Evolutionary conservation across 1,140 invertebrate genomes (phyloP), one percentile per base, ranked within the genome.

Genomic region (Bombus sylvicola): DNA sequence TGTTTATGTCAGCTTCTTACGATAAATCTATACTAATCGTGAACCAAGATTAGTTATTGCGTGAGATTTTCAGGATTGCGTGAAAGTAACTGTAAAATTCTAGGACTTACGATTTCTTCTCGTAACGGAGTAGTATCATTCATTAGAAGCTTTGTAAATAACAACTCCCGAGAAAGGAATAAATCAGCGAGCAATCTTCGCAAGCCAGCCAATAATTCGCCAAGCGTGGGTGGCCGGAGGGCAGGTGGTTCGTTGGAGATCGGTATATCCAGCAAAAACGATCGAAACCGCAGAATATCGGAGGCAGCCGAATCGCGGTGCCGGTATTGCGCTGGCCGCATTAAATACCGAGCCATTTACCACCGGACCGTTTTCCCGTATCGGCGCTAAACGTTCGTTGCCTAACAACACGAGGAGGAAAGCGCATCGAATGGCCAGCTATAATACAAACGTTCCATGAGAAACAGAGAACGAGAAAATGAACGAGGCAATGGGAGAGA

Each of bases 301-400:
- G 18, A 78, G 22, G 12, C 12, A n/a, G 22, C 41, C 57, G 71
- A 82, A 82, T 75, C 39, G 66, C 18, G 31, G 66, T 25, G 25
- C 22, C 57, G 37, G 22, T 34, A 59, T 31, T 64, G 53, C 37
- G 47, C 47, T 53, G 18, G 47, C 18, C 18, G 10, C 82, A 71
- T 83, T 83, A 83, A 83, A 83, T 83, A 78, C 74, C 74, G 43
- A 75, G 64, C 64, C 82, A 69, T 83, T 83, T 83, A 83, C 64
- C 34, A 62, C 73, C 43, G 43, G 62, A 76, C 72, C 43, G 82
- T 59, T 78, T 43, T 25, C 64, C 82, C 37, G 10, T 83, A 83
- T 77, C 74, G 72, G 6, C 47, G 75, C 25, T 84, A 79, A 84
- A 84, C 82, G 82, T 71, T 71, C 75, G 75, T 71, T 66, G 64